Base-by-base conservation (phyloP, 2,888 invertebrate species). In the Rhagonycha fulva region DNA sequence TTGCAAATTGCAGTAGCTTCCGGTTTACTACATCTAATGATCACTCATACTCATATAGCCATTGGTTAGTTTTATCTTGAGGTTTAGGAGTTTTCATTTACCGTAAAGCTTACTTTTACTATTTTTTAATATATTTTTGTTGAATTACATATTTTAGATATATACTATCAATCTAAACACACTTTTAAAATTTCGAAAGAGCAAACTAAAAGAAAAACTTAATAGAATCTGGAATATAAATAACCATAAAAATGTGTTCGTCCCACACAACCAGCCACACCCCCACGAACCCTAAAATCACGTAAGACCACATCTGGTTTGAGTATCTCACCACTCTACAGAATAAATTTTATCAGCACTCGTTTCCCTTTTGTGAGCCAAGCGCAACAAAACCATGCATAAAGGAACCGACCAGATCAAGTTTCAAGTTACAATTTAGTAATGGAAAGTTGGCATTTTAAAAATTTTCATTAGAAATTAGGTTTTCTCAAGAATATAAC, bases 301-400 rank as follows among this genome's bases (percentile, higher is more conserved):
- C 80, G 79, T 78, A 77, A 78, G 76, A 77, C 78, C 80, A 79
- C 81, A 81, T 81, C 82, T 81, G 81, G 79, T 80, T 75, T 76
- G 75, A 80, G 80, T 80, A 80, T 76, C 77, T 79, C 79, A 77
- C 72, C 80, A 79, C 79, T 76, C 76, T 76, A 72, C 75, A 71
- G 76, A 77, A 78, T 78, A 80, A 77, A 78, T 79, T 80, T 78
- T 78, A 78, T 80, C 79, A 76, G 67, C 70, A 78, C 76, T 74
- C 61, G 63, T 70, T 74, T 61, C 68, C 68, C 74, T 75, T 62
- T 72, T 72, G 63, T 76, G 72, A 69, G 47, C 72, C 24, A 62
- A 62, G 62, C 71, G 66, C 67, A 72, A 76, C 69, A 76, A 72
- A 76, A 76, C 28, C 14, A n/a, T 67, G 68, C 10, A 19, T 68